Conservation (phyloP, 2,113 vertebrate species). For the Clarias gariepinus region DNA sequence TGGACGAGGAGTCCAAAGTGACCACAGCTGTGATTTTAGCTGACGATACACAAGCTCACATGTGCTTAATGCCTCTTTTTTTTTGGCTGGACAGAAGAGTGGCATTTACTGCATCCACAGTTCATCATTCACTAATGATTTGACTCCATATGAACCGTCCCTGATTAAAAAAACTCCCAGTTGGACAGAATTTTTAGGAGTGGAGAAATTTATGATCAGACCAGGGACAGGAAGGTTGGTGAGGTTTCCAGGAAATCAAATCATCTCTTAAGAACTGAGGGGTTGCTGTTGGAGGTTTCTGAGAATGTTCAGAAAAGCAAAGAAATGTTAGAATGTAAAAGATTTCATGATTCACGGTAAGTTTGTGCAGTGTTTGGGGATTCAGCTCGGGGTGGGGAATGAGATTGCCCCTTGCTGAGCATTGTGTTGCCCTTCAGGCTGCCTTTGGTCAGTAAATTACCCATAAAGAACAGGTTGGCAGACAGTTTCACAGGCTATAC, state of each 20-base stretch:
- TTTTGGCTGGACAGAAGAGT: constrained; percentile 21
- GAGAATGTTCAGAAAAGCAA: neutral
- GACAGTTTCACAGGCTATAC: constrained; percentile 50
- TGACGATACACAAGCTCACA: neutral
- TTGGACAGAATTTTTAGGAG: constrained; percentile 28
- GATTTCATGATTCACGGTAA: neutral
- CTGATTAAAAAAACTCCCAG: constrained; percentile 32
- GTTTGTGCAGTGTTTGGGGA: neutral
- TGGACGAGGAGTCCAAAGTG: constrained; percentile 11
- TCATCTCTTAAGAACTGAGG: neutral
- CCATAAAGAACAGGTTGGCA: constrained; percentile 60
- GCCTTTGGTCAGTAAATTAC: constrained; percentile 62
- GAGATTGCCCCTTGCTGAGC: constrained; percentile 60
- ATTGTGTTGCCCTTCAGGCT: constrained; percentile 48
- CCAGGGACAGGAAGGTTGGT: neutral
- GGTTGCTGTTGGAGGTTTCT: neutral
- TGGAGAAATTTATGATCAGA: constrained; percentile 14
- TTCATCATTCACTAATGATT: constrained; percentile 28
- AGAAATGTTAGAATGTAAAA: neutral
- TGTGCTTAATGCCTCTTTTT: constrained; percentile 23
- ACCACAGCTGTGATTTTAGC: constrained; percentile 9
- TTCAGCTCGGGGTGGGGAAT: constrained; percentile 48
- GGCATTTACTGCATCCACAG: constrained; percentile 11
- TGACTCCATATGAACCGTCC: neutral
- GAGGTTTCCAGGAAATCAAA: neutral